These are phyloP conservation scores for Drosophila nigricruria DNA, from an alignment of 2,888 invertebrate genomes.

Conservation along the genomic window DNA sequence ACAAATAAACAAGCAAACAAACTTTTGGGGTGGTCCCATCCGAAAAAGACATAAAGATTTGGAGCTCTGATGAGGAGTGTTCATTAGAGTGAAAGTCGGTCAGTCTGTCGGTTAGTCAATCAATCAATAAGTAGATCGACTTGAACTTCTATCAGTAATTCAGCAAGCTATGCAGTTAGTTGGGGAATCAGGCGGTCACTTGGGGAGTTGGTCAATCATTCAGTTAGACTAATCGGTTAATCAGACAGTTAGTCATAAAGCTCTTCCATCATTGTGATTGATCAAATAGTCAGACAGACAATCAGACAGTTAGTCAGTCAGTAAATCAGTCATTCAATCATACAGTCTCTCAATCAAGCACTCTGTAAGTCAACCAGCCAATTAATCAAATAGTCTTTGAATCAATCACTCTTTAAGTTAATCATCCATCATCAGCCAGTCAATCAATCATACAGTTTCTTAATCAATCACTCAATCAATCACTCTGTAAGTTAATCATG, in stretches of 20 bases:
- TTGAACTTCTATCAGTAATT: background rate
- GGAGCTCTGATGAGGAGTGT: conserved; percentile 13
- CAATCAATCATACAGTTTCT: background rate
- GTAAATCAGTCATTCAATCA: background rate
- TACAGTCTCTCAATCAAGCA: background rate
- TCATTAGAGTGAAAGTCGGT: conserved; percentile 44
- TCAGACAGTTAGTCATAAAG: background rate
- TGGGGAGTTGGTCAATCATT: background rate
- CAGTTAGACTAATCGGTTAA: no score
- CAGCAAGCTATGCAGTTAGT: background rate
- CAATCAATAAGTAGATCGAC: background rate
- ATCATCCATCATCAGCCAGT: background rate
- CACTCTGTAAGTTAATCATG: conserved; percentile 7
- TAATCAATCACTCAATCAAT: background rate
- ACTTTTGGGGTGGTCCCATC: conserved; percentile 67
- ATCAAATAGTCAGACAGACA: no score
- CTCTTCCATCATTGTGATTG: no score
- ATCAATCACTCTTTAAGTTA: background rate
- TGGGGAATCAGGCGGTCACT: background rate
- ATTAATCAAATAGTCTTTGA: background rate
- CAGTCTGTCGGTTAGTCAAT: background rate
- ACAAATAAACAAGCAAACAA: conserved; percentile 45
- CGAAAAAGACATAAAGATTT: background rate
- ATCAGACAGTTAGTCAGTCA: no score
- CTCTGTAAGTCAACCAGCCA: background rate